Evolutionary conservation across 2,797 vertebrate species (phyloP).

Genomic region (Danio tinwini): DNA sequence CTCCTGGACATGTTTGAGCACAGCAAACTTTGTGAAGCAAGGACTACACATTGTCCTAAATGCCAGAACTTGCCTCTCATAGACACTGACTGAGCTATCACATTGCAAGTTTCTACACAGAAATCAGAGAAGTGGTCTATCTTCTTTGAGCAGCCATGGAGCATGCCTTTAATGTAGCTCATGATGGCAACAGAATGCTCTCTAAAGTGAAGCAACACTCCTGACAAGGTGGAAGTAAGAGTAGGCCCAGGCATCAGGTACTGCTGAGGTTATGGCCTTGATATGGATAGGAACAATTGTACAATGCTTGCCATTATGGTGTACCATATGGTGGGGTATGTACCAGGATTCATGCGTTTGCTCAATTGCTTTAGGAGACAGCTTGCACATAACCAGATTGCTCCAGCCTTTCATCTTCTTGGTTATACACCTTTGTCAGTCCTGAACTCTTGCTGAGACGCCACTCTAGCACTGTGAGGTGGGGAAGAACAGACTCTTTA

Average conservation of each 20-base stretch:
- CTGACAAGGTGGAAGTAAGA: too few species aligned
- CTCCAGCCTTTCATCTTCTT: neutral
- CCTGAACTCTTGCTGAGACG: neutral
- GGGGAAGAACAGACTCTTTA: neutral
- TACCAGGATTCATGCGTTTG: too few species aligned
- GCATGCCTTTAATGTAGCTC: too few species aligned
- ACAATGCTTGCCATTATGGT: too few species aligned
- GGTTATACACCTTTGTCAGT: neutral
- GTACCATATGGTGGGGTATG: too few species aligned
- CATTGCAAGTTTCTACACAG: constrained; percentile 1
- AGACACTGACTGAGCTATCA: neutral
- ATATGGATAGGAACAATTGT: too few species aligned
- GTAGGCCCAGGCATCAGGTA: too few species aligned
- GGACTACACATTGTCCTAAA: constrained; percentile 33
- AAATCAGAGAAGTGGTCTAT: constrained; percentile 38
- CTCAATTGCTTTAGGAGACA: too few species aligned
- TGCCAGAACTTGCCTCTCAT: constrained; percentile 26
- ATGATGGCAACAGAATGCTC: too few species aligned
- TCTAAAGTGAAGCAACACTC: too few species aligned
- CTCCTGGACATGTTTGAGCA: neutral
- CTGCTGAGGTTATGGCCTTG: too few species aligned
- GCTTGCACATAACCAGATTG: constrained; percentile 1
- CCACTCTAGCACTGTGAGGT: neutral
- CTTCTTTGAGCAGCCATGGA: constrained; percentile 33
- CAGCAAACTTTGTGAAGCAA: constrained; percentile 16